Conservation (phyloP, 2,797 vertebrate genomes). For the Sus cebifrons region DNA sequence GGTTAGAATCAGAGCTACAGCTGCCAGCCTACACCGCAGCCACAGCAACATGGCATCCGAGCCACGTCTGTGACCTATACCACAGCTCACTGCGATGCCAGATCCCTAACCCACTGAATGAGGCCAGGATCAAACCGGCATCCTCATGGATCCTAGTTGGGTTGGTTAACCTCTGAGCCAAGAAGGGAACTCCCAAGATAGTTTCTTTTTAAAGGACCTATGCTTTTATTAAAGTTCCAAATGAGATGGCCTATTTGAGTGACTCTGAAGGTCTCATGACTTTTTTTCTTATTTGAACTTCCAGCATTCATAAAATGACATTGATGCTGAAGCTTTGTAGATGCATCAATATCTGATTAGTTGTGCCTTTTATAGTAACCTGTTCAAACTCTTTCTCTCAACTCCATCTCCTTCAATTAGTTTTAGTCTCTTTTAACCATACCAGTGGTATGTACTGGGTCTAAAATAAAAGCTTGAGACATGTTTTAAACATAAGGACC, state of each 20-base stretch:
- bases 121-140: too few relatives aligned
- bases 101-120: too few relatives aligned
- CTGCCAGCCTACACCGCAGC: too few relatives aligned
- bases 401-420: not conserved
- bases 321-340: not conserved
- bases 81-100: too few relatives aligned
- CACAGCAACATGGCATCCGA: too few relatives aligned
- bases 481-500: not conserved
- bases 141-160: too few relatives aligned
- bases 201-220: not conserved
- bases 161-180: too few relatives aligned
- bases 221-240: not conserved
- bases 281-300: not conserved
- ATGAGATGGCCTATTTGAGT: not conserved
- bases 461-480: not conserved
- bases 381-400: not conserved
- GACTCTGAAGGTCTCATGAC: not conserved
- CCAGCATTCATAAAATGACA: not conserved
- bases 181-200: not conserved
- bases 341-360: not conserved
- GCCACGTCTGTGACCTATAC: too few relatives aligned
- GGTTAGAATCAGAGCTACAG: too few relatives aligned
- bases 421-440: not conserved
- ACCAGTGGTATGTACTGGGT: accelerated
- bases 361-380: not conserved